These are phyloP conservation scores for Epinotia ramella DNA, from an alignment of 2,888 invertebrate species.

Conservation along the genomic window DNA sequence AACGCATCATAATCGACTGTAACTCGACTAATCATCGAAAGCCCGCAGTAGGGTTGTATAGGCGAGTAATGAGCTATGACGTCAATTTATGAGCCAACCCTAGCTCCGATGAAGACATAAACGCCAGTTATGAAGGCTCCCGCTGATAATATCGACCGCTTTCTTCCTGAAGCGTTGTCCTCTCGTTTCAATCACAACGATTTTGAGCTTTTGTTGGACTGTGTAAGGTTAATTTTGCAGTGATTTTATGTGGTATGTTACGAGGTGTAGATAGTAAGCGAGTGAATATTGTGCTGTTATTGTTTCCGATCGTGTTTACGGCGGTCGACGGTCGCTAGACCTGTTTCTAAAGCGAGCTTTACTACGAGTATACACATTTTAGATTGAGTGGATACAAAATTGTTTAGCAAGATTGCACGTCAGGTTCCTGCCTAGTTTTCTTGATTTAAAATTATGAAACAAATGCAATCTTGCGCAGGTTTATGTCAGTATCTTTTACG, in stretches of 20 bases:
- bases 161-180: constrained; percentile 46
- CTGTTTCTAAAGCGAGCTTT: constrained; percentile 28
- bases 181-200: neutral
- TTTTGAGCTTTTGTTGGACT: neutral
- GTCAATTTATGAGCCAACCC: constrained; percentile 47
- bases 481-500: neutral
- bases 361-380: constrained; percentile 18
- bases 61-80: constrained; percentile 45
- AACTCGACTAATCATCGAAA: constrained; percentile 37
- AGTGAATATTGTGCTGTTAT: constrained; percentile 27
- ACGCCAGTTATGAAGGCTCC: constrained; percentile 63
- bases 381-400: constrained; percentile 40
- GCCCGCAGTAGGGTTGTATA: constrained; percentile 30
- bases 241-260: neutral
- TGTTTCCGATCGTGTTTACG: constrained; percentile 58
- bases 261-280: neutral
- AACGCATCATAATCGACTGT: constrained; percentile 27
- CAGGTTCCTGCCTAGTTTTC: constrained; percentile 18
- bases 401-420: constrained; percentile 38
- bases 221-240: neutral
- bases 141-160: constrained; percentile 65
- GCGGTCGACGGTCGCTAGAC: constrained; percentile 47
- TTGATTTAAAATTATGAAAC: constrained; percentile 25
- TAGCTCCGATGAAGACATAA: constrained; percentile 65
- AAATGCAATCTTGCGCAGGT: constrained; percentile 1